Evolutionary conservation across 2,888 invertebrate genomes (phyloP), one percentile per base, ranked within the genome.

Genomic region (Nemapogon koenigi): DNA sequence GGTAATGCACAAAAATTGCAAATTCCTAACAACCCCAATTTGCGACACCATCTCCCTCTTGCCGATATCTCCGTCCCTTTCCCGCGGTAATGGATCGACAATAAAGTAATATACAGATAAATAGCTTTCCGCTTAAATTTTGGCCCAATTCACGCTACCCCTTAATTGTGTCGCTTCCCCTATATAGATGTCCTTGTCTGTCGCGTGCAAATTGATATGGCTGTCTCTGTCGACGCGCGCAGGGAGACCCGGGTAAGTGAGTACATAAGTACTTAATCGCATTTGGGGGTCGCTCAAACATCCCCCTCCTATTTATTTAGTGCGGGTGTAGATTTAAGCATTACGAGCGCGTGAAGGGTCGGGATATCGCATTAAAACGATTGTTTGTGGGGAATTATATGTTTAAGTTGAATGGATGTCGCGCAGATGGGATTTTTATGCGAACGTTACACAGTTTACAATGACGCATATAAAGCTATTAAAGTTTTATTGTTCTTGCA

Each of bases 181-280:
- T 48, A 37, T 41, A 39, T 31, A 48, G 42, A 15, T 62, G 67
- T 50, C 64, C 67, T 51, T 64, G 45, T 43, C 72, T 54, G 41
- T 28, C 19, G 28, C 3, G 19, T 16, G 22, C 28, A 26, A 13
- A 17, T 39, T 43, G 17, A 19, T 43, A 41, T 57, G 41, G 43
- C 37, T 29, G 41, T 57, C 53, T 48, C 49, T 53, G 51, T 61
- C 57, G 37, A 17, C 33, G 33, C 33, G 37, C 37, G 37, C 37
- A 29, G 71, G 66, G 57, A 54, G 48, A 27, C 11, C 44, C 49
- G 65, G 59, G 67, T 68, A 71, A 75, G 19, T 65, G 71, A 51
- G 68, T 64, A 76, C 61, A 76, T 78, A 78, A 76, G 76, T 63
- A 62, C 73, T 76, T 78, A 76, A 78, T 76, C 75, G 75, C 59